Conservation (phyloP, 37 sponge, comb jelly and placozoan species). For the Chondrosia reniformis region DNA sequence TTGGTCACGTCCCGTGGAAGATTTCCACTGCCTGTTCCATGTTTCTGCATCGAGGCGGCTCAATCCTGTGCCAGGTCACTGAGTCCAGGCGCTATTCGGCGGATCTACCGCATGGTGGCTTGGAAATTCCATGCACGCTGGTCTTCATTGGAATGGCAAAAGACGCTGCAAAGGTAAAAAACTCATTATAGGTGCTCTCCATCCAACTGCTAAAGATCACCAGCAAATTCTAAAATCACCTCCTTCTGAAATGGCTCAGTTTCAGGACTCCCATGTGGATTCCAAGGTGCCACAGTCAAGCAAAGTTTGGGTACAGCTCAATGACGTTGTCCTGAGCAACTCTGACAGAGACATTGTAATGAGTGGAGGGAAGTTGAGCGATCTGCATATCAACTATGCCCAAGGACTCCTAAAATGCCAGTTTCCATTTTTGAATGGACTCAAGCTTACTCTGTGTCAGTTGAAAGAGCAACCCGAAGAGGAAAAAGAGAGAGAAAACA, state of each 20-base stretch:
- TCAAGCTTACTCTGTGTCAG: background rate
- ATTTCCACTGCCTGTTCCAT: background rate
- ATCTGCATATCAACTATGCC: background rate
- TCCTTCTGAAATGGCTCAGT: background rate
- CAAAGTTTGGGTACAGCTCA: background rate
- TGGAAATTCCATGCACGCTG: constrained; percentile 3
- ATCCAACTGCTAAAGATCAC: background rate
- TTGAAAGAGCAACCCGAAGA: background rate
- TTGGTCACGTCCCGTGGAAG: background rate
- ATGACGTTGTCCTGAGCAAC: background rate
- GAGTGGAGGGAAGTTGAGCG: background rate
- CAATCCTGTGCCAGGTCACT: background rate
- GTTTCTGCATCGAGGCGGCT: background rate
- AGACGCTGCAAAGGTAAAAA: background rate
- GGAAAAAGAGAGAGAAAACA: background rate
- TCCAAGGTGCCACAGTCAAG: background rate
- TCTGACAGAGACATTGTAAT: background rate
- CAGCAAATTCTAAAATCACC: background rate
- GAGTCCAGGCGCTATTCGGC: background rate
- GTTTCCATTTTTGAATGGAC: background rate
- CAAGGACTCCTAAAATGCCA: background rate
- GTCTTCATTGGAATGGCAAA: background rate
- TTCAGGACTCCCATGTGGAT: background rate
- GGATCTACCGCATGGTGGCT: background rate
- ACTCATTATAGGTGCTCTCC: background rate